Base-by-base conservation (phyloP, 2,797 vertebrate species). In the Rhyacichthys aspro region DNA sequence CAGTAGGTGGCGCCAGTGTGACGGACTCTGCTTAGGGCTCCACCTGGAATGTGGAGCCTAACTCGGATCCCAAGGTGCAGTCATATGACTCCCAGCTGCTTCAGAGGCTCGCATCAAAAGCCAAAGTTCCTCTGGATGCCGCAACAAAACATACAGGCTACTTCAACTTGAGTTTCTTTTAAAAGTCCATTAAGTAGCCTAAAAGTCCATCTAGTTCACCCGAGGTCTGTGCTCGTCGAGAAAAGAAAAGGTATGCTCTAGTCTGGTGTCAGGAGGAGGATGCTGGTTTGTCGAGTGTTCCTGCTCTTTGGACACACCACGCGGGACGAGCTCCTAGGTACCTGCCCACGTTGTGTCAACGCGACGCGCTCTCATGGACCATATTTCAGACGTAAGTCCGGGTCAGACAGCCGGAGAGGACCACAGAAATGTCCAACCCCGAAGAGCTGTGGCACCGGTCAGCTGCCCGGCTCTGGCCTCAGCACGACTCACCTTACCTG, bases 401-500 rank as follows among this genome's bases (percentile, higher is more conserved):
- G 11, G 9, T 18, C 59, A 16, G 52, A 7, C 58, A 1, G 62
- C 41, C 14, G 80, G 7, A 34, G 60, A 33, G 37, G 72, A 50
- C 46, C 33, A 16, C 28, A 47, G 59, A 12, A 38, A 56, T 10
- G 48, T 48, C 42, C 47, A 39, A 12, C 8, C 18, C 15, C 65
- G 43, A 8, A 73, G 68, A 16, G 53, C 62, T 2, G 81, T 89
- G 2, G 87, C 90, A 0, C 63, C 75, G 42, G 59, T 90, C 61
- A 72, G 67, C 58, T 67, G 63, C 15, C 73, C 87, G 0, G 81
- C 55, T 23, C 59, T 76, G 54, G 43, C 81, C 56, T 53, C 45
- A 5, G 71, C 74, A 2, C 81, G 86, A 0, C 87, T 92, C 72
- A 72, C 76, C 36, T 71, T 93, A 73, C 87, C 90, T 0, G 92